Conservation (phyloP, 1,140 invertebrate species). For the Apis dorsata region DNA sequence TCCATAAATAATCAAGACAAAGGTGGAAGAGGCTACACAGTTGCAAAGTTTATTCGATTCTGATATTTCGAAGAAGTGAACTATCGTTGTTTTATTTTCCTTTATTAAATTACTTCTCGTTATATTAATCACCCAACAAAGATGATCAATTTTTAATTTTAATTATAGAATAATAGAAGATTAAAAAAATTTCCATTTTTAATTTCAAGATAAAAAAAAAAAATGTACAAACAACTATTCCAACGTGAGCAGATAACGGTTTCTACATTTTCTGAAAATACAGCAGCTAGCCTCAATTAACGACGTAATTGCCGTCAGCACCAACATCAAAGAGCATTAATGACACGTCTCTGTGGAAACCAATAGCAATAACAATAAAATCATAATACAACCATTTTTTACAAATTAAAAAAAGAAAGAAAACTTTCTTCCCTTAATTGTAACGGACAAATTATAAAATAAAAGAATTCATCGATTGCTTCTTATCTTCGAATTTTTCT, state of each 20-base stretch:
- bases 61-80: conserved; percentile 30
- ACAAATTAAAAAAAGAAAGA: too few species aligned
- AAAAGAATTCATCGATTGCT: too few species aligned
- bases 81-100: conserved; percentile 26
- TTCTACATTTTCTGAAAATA: background rate
- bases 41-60: conserved; percentile 48
- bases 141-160: too few species aligned
- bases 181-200: too few species aligned
- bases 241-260: background rate
- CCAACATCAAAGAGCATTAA: conserved; percentile 43
- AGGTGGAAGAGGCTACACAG: conserved; percentile 38
- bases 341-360: background rate
- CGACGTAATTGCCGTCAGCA: conserved; percentile 38
- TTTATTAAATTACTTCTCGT: conserved; percentile 20
- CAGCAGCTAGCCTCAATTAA: conserved; percentile 36
- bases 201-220: background rate
- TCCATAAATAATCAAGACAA: conserved; percentile 58
- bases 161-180: too few species aligned
- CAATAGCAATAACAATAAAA: conserved; percentile 10
- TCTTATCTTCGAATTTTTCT: too few species aligned
- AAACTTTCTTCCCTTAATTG: too few species aligned
- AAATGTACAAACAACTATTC: conserved; percentile 16
- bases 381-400: background rate
- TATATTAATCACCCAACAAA: too few species aligned
- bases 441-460: too few species aligned